A percentile compares a stretch with the other conserved stretches of the same genome.
Evolutionary conservation across 2,888 invertebrate species (phyloP).

Genomic region (Palloptera scutellata): DNA sequence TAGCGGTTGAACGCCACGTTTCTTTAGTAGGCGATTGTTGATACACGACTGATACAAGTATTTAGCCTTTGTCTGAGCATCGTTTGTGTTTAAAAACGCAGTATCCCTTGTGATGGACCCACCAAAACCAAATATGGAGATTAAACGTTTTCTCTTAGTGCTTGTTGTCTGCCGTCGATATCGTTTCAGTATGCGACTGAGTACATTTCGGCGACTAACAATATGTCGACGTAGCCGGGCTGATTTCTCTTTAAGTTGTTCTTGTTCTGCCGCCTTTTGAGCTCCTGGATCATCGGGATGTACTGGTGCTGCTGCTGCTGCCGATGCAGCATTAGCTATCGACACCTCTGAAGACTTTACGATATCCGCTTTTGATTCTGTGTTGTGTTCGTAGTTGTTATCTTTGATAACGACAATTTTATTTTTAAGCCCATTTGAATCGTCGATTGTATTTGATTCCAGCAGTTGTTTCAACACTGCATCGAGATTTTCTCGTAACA

Average conservation of each 20-base stretch:
- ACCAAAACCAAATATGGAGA: constrained; percentile 26
- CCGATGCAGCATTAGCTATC: constrained; percentile 4
- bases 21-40: constrained; percentile 77
- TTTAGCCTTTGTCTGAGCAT: constrained; percentile 83
- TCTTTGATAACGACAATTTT: constrained; percentile 39
- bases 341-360: constrained; percentile 21
- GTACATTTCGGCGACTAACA: constrained; percentile 47
- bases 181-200: constrained; percentile 51
- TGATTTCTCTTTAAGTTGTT: constrained; percentile 42
- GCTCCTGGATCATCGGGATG: constrained; percentile 22
- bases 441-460: constrained; percentile 61
- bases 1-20: constrained; percentile 77
- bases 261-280: constrained; percentile 26
- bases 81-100: constrained; percentile 44
- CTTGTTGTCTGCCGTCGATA: constrained; percentile 52
- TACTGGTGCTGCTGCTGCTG: constrained; percentile 2
- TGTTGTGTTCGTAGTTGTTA: constrained; percentile 44
- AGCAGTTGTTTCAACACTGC: constrained; percentile 73
- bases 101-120: not conserved
- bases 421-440: constrained; percentile 2
- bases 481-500: constrained; percentile 83
- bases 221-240: constrained; percentile 50
- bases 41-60: constrained; percentile 86
- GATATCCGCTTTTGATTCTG: constrained; percentile 44
- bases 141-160: constrained; percentile 51